Evolutionary conservation across 92 coral and sea anemone species (phyloP).

Genomic region (Virgularia gustaviana): DNA sequence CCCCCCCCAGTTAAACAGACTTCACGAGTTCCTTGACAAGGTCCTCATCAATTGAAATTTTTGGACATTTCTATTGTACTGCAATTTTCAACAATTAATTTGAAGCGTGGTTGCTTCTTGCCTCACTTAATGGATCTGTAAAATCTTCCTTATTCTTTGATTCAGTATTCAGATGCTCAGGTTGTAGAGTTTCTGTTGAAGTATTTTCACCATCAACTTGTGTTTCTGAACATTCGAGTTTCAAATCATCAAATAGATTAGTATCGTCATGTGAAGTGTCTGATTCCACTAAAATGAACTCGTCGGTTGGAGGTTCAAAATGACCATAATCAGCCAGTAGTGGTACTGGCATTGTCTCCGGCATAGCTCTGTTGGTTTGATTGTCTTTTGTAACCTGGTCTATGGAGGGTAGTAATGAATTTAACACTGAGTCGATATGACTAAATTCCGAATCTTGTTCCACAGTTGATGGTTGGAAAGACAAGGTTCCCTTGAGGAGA

Average conservation of each 20-base stretch:
- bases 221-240: background rate
- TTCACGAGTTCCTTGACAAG: too few relatives aligned
- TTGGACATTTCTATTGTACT: too few relatives aligned
- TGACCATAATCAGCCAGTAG: constrained; percentile 74
- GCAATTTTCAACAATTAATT: background rate
- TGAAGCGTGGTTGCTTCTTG: too few relatives aligned
- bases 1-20: too few relatives aligned
- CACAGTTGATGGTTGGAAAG: constrained; percentile 83
- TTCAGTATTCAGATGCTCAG: background rate
- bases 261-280: constrained; percentile 16
- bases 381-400: constrained; percentile 16
- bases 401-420: constrained; percentile 44
- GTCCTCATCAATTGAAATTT: too few relatives aligned
- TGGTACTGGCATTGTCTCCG: constrained; percentile 68
- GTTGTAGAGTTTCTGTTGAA: background rate
- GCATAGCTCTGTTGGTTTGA: constrained; percentile 34
- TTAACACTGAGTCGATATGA: constrained; percentile 86
- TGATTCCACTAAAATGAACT: constrained; percentile 27
- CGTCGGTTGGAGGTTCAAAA: constrained; percentile 55
- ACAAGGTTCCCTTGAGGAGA: constrained; percentile 80
- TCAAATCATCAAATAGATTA: background rate
- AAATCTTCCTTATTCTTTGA: background rate
- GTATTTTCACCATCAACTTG: background rate
- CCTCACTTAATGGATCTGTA: background rate
- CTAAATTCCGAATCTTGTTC: constrained; percentile 92